Percentiles rank a stretch among this genome's conserved stretches.
These are phyloP conservation scores for Ctenosaura bakeri DNA, from an alignment of 2,797 vertebrate genomes.

Conservation along the genomic window DNA sequence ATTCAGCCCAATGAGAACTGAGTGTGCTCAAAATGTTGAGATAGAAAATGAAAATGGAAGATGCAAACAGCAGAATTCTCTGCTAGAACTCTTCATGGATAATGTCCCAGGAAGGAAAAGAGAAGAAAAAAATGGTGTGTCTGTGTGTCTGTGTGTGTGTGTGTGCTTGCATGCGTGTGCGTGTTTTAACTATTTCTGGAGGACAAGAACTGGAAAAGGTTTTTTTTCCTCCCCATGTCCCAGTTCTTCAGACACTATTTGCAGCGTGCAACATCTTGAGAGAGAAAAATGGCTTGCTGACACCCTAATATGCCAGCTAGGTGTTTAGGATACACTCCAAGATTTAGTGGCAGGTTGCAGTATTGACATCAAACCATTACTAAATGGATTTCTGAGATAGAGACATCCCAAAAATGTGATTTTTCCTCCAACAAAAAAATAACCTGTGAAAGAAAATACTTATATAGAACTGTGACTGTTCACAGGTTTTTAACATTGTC, in stretches of 20 bases:
- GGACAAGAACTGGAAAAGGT: too few species aligned
- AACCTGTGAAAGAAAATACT: slow-evolving; percentile 17
- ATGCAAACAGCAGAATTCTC: too few species aligned
- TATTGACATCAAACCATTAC: slow-evolving; percentile 64
- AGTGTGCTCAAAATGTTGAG: too few species aligned
- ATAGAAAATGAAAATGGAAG: too few species aligned
- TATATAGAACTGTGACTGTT: slow-evolving; percentile 71
- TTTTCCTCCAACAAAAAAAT: neutral
- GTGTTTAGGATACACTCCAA: neutral
- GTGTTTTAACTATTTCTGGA: too few species aligned
- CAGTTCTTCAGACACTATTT: neutral
- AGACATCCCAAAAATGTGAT: slow-evolving; percentile 71
- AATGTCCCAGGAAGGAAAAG: too few species aligned
- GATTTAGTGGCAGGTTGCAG: neutral
- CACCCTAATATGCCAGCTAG: neutral
- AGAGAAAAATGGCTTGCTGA: neutral
- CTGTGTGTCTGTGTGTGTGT: too few species aligned
- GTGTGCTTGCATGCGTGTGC: too few species aligned
- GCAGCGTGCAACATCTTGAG: neutral
- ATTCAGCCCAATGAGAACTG: too few species aligned
- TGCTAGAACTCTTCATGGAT: too few species aligned
- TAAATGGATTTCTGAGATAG: slow-evolving; percentile 70
- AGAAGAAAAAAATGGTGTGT: too few species aligned
- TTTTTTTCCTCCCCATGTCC: too few species aligned
- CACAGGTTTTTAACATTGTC: slow-evolving; percentile 76